phyloP scores from a whole-genome alignment of 2,888 invertebrate genomes.

The Patella depressa region DNA sequence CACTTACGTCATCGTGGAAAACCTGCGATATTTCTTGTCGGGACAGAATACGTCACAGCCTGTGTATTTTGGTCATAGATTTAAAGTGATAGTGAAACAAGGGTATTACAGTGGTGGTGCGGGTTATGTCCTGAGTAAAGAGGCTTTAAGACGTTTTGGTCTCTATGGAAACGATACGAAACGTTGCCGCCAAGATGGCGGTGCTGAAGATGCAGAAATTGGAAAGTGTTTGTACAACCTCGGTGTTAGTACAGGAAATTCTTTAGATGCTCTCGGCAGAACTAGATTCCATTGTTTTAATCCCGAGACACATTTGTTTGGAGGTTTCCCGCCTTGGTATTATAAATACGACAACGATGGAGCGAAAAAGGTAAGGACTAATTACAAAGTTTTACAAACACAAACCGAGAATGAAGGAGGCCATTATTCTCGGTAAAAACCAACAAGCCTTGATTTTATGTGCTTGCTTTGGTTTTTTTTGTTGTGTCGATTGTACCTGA shows the following conservation, averaged over 20 bases:
- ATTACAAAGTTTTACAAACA: too few species aligned
- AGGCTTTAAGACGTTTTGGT: constrained; percentile 83
- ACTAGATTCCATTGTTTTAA: constrained; percentile 67
- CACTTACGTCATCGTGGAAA: constrained; percentile 96
- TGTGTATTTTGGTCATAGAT: constrained; percentile 81
- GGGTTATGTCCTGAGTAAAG: constrained; percentile 92
- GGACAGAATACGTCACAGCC: constrained; percentile 78
- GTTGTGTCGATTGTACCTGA: too few species aligned
- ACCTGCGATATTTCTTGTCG: constrained; percentile 79
- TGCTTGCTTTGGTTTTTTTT: too few species aligned
- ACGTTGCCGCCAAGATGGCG: constrained; percentile 55
- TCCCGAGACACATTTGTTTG: constrained; percentile 58
- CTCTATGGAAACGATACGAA: constrained; percentile 66
- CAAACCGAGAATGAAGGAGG: too few species aligned
- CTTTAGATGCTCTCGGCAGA: constrained; percentile 58
- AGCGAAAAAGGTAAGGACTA: constrained; percentile 53
- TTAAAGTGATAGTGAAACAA: constrained; percentile 59
- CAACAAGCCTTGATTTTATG: too few species aligned
- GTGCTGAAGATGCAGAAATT: constrained; percentile 65
- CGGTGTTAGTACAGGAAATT: constrained; percentile 59
- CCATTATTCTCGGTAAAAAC: too few species aligned
- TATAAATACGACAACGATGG: constrained; percentile 60
- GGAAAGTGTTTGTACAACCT: constrained; percentile 64
- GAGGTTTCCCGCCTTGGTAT: constrained; percentile 66
- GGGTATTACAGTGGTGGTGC: constrained; percentile 73